Percentiles rank a stretch among this genome's conserved stretches.
These are phyloP conservation scores for Diplodus sargus DNA, from an alignment of 2,797 vertebrate species.

Conservation along the genomic window DNA sequence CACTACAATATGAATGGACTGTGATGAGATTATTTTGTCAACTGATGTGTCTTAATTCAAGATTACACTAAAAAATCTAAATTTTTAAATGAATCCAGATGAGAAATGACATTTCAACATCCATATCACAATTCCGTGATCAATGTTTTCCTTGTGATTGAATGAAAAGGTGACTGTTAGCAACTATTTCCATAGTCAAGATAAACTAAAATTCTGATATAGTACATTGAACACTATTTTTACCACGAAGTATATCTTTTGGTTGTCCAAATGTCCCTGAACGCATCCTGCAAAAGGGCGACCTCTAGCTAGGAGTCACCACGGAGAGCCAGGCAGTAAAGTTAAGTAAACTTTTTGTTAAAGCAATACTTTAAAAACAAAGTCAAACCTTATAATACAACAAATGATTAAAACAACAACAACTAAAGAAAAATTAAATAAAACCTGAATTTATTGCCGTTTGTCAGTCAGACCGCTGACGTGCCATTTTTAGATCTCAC, in stretches of 20 bases:
- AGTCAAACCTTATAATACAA: too few species aligned
- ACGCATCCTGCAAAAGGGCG: constrained; percentile 1
- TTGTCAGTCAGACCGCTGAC: constrained; percentile 2
- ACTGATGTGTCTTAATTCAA: neutral
- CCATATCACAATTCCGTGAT: neutral
- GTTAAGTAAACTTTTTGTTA: neutral
- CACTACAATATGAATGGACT: neutral
- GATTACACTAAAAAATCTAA: neutral
- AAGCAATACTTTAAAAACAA: neutral
- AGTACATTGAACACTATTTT: neutral
- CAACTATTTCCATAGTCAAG: too few species aligned
- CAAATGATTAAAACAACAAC: too few species aligned
- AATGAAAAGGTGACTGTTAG: too few species aligned
- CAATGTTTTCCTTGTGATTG: neutral
- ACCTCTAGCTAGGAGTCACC: neutral
- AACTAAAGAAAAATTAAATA: neutral
- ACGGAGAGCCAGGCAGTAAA: neutral
- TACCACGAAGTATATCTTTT: too few species aligned
- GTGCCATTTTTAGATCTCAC: fast-evolving
- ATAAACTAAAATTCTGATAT: neutral
- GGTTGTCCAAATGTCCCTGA: neutral
- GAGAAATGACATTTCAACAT: neutral
- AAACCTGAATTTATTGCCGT: neutral
- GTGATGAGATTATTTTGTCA: neutral
- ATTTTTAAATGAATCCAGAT: neutral